phyloP scores from a whole-genome alignment of 2,888 invertebrate species.

The Molanna angustata region DNA sequence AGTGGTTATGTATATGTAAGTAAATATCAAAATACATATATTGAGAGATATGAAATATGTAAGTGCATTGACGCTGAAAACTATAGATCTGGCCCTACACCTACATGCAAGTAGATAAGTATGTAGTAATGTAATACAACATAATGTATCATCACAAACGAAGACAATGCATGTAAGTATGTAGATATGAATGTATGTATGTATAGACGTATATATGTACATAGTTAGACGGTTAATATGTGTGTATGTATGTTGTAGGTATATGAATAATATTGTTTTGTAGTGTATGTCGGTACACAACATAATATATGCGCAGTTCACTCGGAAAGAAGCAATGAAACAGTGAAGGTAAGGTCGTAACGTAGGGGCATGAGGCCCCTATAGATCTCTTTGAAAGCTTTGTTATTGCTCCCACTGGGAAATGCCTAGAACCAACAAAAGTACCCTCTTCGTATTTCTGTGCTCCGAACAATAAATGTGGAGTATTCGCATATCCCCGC shows the following conservation, averaged over 20 bases:
- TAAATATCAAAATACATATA: neutral
- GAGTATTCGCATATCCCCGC: constrained; percentile 7
- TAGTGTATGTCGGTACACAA: constrained; percentile 17
- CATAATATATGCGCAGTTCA: constrained; percentile 32
- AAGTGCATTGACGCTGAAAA: no score
- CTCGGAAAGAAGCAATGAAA: constrained; percentile 29
- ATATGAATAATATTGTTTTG: constrained; percentile 14
- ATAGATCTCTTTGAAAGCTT: constrained; percentile 33
- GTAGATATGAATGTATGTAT: neutral
- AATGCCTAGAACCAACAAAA: constrained; percentile 25
- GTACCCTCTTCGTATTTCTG: constrained; percentile 10
- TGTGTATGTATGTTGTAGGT: neutral
- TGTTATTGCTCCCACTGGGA: constrained; percentile 32
- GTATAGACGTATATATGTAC: neutral
- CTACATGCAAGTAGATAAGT: no score
- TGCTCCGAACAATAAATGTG: constrained; percentile 19
- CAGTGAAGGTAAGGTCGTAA: constrained; percentile 25
- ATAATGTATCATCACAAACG: no score
- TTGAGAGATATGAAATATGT: neutral
- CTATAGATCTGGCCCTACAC: no score
- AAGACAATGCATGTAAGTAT: no score
- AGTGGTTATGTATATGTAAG: neutral
- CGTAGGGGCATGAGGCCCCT: constrained; percentile 26
- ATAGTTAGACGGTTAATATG: neutral
- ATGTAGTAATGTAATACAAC: no score